Base-by-base conservation (phyloP, 2,113 vertebrate genomes). In the Megaceryle maxima region DNA sequence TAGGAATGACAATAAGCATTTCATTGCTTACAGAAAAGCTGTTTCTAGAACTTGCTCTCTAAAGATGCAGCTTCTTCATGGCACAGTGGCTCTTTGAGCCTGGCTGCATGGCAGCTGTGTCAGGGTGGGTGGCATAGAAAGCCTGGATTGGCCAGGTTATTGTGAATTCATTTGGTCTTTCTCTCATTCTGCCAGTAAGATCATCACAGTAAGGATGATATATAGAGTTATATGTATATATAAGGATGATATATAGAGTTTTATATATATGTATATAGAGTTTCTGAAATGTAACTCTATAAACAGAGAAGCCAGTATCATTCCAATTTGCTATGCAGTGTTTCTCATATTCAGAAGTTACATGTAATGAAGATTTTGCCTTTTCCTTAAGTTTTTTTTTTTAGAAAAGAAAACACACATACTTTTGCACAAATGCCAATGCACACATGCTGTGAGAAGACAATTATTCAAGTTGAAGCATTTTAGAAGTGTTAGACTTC, bases 401-500 rank as follows among this genome's bases (percentile, higher is more conserved):
- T 25, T 78, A 43, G 37, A 37, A 37, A 37, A 79, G 19, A 53
- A 70, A 56, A n/a, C 11, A 15, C 16, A 21, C 6, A 8, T 31
- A 31, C 10, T 68, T 15, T 63, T 81, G 19, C 17, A 25, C 13
- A 63, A 76, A 66, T 76, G 13, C 68, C 37, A 63, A 1, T 21
- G 28, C 1, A 2, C 4, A 6, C 8, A 1, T 66, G 31, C 63
- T 80, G 9, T 44, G 68, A 50, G 62, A 81, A 80, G 31, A 24
- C 1, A 1, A 41, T 85, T 66, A 41, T 37, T 85, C 15, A 46
- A 24, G n/a, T 55, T 83, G 35, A 94, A 90, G n/a, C 18, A 33
- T 87, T 96, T 91, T 63, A 70, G 31, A 70, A 83, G n/a, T n/a
- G 20, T 86, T 91, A 74, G 39, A 28, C 28, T 96, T 87, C 37